Base-by-base conservation (phyloP, 2,888 invertebrate species). In the Pristionchus japonicus region DNA sequence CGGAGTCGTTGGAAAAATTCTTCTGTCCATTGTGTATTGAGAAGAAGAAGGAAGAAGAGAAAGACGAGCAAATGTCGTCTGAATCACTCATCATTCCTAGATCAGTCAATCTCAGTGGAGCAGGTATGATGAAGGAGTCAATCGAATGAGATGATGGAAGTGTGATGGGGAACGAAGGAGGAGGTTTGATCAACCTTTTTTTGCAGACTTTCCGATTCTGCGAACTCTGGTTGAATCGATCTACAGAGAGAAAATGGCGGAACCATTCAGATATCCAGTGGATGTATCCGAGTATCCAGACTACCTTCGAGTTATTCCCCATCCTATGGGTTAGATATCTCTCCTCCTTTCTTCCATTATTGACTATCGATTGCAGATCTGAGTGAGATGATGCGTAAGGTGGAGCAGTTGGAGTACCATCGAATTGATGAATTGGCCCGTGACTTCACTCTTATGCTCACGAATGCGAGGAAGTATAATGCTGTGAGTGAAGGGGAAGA, bases 401-500 rank as follows among this genome's bases (percentile, higher is more conserved):
- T 95, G 67, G 91, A 93, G 40, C 88, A 90, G 15, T 91, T 93
- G 52, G 91, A 93, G 47, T 95, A 95, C 90, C 89, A 90, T 37
- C 91, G 91, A 52, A 91, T 95, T 49, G 92, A 93, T 87, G 98
- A 99, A 95, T 98, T 98, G 95, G 97, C 98, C 94, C 97, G 97
- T 95, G 99, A 99, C 95, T 97, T 98, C n/a, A 98, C 97, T 90
- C 97, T 98, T 95, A 98, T 99, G 95, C 98, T 99, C 95, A 98
- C 99, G 95, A 99, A 99, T 95, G 99, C 99, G 17, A 90, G 90
- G 77, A 86, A 83, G 17, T 91, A 90, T 88, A 89, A 90, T 88
- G 86, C 64, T 11, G 86, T 86, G 43, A 64, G 47, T 3, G 23
- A 3, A 3, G n/a, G 31, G 17, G 40, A 40, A 15, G 37, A 40